Evolutionary conservation across 2,113 vertebrate species (phyloP).

Genomic region (Syrrhaptes paradoxus): DNA sequence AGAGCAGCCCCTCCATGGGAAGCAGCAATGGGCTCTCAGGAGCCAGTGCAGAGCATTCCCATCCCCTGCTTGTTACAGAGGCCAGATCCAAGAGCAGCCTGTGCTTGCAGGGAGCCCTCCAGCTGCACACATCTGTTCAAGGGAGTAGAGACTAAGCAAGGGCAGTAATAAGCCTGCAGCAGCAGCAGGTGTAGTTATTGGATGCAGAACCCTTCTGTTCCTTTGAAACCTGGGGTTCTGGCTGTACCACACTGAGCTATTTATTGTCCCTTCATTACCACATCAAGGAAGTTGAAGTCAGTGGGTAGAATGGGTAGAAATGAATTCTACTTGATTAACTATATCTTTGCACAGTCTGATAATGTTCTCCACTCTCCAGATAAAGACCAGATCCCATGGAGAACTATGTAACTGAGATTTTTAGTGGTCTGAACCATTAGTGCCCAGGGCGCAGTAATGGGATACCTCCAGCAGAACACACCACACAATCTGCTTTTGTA

Average conservation of each 20-base stretch:
- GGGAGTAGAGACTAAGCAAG: background rate
- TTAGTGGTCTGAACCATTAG: background rate
- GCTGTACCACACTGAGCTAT: background rate
- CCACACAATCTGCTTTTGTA: rapidly evolving
- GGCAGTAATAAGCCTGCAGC: background rate
- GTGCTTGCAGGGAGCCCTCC: background rate
- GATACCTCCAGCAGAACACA: background rate
- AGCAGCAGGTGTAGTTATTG: background rate
- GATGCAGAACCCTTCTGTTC: background rate
- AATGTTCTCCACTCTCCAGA: background rate
- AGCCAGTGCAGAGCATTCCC: background rate
- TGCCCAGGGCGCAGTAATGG: background rate
- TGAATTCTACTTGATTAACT: background rate
- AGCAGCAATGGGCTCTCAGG: background rate
- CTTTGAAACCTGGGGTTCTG: background rate
- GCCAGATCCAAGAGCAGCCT: background rate
- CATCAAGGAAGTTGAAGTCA: background rate
- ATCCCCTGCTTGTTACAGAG: background rate
- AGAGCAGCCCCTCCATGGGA: background rate
- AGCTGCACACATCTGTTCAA: background rate
- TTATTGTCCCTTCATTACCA: background rate
- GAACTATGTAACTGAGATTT: background rate
- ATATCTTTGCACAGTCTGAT: background rate
- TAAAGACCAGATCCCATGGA: background rate
- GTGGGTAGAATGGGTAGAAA: background rate